Percentiles rank a stretch among this genome's conserved stretches.
These are phyloP conservation scores for Bettongia penicillata DNA, from an alignment of 2,113 vertebrate species.

Conservation along the genomic window DNA sequence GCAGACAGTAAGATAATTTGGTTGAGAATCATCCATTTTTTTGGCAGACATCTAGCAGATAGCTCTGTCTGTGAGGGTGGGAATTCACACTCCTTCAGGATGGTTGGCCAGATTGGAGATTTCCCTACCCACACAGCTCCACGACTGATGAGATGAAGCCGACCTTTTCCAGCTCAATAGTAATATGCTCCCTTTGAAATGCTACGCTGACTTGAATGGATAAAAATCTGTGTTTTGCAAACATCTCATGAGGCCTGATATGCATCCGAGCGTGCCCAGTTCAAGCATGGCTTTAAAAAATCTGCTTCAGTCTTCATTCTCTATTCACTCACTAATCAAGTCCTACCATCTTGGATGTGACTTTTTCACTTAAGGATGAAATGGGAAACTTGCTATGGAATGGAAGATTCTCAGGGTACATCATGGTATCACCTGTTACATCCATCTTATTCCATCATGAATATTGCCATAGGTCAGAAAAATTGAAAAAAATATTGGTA, in stretches of 20 bases:
- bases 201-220: constrained; percentile 58
- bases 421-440: neutral
- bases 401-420: neutral
- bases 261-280: constrained; percentile 38
- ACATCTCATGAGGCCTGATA: neutral
- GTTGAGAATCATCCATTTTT: constrained; percentile 81
- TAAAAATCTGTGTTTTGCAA: constrained; percentile 59
- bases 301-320: constrained; percentile 35
- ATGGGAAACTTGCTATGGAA: neutral
- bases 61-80: constrained; percentile 76
- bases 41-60: constrained; percentile 82
- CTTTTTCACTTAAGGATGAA: neutral
- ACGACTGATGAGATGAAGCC: constrained; percentile 74
- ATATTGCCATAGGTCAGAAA: neutral
- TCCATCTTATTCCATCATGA: neutral
- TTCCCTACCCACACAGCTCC: constrained; percentile 81
- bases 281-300: constrained; percentile 39
- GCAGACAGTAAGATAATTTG: constrained; percentile 78
- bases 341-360: constrained; percentile 34
- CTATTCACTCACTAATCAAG: constrained; percentile 48
- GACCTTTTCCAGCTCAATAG: constrained; percentile 77
- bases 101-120: constrained; percentile 82
- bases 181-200: constrained; percentile 68
- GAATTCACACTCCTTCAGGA: constrained; percentile 81
- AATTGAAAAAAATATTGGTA: neutral